Evolutionary conservation across 2,888 invertebrate species (phyloP), one percentile per base, ranked within the genome.

Genomic region (Dasysyrphus tricinctus): DNA sequence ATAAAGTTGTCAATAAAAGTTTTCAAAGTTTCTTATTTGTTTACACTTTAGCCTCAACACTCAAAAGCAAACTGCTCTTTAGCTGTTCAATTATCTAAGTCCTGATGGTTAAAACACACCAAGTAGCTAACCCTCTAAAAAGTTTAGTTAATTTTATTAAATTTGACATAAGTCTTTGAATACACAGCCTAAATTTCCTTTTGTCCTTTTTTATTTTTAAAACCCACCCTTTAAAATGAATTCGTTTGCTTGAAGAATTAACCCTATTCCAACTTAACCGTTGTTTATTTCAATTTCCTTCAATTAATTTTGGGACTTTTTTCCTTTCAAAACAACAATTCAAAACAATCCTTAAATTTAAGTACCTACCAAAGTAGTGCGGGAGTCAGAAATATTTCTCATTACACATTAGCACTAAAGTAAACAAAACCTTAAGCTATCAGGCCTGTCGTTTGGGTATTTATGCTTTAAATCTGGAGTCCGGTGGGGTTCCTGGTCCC

Each of bases 281-380:
- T 69, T 69, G 54, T 39, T 54, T 69, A 54, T 69, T 54, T 54
- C 34, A 49, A 67, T 67, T 67, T 37, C 37, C 49, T 67, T 37
- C 54, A 54, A 69, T 54, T 69, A 51, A n/a, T 69, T 24, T 69
- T 69, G 37, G 54, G 69, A 54, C 51, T 39, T 69, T 67, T 69
- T 69, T n/a, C 14, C 4, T 54, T 14, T 24, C 24, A 3, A 24
- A 24, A 24, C 14, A 54, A n/a, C n/a, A n/a, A n/a, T n/a, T n/a
- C n/a, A n/a, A n/a, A n/a, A n/a, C n/a, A n/a, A n/a, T n/a, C n/a
- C 54, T 54, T 69, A 69, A 54, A 69, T 54, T 29, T 39, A 69
- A 69, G 67, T 19, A 67, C 32, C 29, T 19, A 67, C 12, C 32
- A 37, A 12, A 37, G 34, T n/a, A 11, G 7, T 3, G 29, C 4